Conservation (phyloP, 2,888 invertebrate genomes). For the Eristalinus aeneus region DNA sequence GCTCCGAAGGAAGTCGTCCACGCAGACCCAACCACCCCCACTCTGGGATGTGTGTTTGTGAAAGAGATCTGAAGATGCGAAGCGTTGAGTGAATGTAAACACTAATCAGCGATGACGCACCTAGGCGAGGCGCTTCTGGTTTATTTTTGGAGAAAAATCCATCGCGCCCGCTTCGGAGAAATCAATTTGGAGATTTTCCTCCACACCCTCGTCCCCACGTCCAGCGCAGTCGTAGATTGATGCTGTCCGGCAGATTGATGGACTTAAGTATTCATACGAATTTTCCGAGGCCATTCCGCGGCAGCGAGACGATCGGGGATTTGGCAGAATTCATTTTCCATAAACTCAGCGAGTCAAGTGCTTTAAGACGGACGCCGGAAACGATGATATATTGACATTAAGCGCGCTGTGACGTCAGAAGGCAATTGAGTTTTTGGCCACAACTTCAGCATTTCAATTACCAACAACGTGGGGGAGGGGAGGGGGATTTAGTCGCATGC, state of each 20-base stretch:
- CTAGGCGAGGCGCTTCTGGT: conserved; percentile 24
- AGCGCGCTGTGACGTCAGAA: conserved; percentile 38
- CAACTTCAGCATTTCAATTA: background rate
- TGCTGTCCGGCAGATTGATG: conserved; percentile 47
- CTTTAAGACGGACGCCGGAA: conserved; percentile 13
- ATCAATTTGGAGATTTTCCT: background rate
- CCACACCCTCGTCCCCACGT: background rate
- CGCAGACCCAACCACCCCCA: background rate
- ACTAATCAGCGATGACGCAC: conserved; percentile 52
- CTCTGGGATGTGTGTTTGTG: no score
- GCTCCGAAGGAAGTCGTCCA: background rate
- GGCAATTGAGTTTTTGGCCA: conserved; percentile 20
- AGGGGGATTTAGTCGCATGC: conserved; percentile 11
- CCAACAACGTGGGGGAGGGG: no score
- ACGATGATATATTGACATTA: background rate
- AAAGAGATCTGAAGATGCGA: conserved; percentile 14
- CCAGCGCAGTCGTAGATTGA: conserved; percentile 22
- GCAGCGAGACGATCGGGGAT: background rate
- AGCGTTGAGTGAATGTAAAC: conserved; percentile 49
- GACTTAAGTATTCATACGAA: conserved; percentile 26
- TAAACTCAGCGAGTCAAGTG: background rate
- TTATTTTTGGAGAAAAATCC: conserved; percentile 53
- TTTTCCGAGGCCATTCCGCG: background rate
- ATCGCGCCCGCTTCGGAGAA: conserved; percentile 16
- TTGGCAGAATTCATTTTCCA: background rate